These are phyloP conservation scores for Sandelia bainsii DNA, from an alignment of 2,797 vertebrate species.

Conservation along the genomic window DNA sequence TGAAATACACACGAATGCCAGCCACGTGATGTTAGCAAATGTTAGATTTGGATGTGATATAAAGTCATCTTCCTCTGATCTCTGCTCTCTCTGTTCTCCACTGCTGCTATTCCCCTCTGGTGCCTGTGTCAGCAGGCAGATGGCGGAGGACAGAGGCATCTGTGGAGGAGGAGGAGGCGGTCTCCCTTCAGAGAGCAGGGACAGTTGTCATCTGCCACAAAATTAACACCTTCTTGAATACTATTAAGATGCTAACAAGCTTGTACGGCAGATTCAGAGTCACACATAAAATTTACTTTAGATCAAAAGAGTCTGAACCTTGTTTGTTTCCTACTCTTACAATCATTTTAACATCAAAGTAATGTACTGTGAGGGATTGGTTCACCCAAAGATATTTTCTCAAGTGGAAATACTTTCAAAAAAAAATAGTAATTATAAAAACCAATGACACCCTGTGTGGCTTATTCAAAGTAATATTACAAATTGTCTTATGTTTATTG, in stretches of 20 bases:
- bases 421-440: background rate
- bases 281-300: slow-evolving; percentile 19
- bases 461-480: background rate
- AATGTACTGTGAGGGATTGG: background rate
- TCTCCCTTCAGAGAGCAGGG: slow-evolving; percentile 57
- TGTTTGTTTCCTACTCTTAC: background rate
- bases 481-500: background rate
- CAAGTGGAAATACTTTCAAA: background rate
- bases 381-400: background rate
- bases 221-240: slow-evolving; percentile 67
- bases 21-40: slow-evolving; percentile 18
- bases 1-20: slow-evolving; percentile 29
- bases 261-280: slow-evolving; percentile 24
- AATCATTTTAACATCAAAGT: background rate
- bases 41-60: slow-evolving; percentile 39
- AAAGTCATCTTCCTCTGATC: slow-evolving; percentile 47
- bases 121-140: slow-evolving; percentile 63
- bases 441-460: background rate
- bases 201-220: slow-evolving; percentile 71
- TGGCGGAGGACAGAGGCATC: slow-evolving; percentile 63
- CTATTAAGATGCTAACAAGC: slow-evolving; percentile 61
- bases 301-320: slow-evolving; percentile 7
- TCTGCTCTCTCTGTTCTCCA: slow-evolving; percentile 8
- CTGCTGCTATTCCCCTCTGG: slow-evolving; percentile 23
- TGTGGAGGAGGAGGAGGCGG: slow-evolving; percentile 60